phyloP scores from a whole-genome alignment of 2,888 invertebrate genomes.

The Diaphora mendica region DNA sequence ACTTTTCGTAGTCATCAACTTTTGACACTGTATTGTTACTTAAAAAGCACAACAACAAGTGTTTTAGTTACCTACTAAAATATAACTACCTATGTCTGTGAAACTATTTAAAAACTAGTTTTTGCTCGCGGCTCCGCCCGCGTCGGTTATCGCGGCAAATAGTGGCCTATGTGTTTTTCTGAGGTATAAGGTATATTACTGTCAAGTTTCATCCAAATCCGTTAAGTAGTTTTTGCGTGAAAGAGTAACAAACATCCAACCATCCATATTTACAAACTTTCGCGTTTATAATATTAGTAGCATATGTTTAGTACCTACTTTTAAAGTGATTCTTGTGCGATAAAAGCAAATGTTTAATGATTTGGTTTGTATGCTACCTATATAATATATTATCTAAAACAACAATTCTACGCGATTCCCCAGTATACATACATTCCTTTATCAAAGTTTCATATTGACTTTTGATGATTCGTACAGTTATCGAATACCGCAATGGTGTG shows the following conservation, averaged over 20 bases:
- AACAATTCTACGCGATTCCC: not conserved
- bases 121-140: too few species aligned
- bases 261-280: too few species aligned
- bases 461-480: slow-evolving; percentile 23
- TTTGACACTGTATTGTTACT: not conserved
- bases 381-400: not conserved
- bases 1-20: too few species aligned
- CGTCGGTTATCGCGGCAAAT: too few species aligned
- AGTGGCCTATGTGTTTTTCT: too few species aligned
- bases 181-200: too few species aligned
- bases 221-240: too few species aligned
- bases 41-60: not conserved
- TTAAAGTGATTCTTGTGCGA: not conserved
- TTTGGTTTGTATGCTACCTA: not conserved
- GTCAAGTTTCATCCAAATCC: too few species aligned
- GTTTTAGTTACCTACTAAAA: not conserved
- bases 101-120: not conserved
- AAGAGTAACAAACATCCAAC: too few species aligned
- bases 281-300: too few species aligned
- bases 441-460: slow-evolving; percentile 26
- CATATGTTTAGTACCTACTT: not conserved
- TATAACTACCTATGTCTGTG: not conserved
- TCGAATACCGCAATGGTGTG: slow-evolving; percentile 20
- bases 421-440: not conserved
- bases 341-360: not conserved